phyloP scores from a whole-genome alignment of 2,888 invertebrate genomes.

The Boloria selene region DNA sequence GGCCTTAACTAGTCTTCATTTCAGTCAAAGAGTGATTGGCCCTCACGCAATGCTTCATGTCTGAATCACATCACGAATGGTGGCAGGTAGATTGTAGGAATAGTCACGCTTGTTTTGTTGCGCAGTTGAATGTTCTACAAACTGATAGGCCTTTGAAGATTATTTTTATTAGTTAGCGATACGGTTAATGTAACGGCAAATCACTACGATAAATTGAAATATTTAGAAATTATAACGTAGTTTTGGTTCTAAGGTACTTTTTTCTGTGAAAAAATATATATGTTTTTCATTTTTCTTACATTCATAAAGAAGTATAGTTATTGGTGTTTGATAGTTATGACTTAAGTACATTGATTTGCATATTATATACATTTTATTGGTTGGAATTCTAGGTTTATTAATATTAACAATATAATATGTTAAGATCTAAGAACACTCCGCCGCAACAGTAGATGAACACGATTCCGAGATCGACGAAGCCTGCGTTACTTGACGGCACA shows the following conservation, averaged over 20 bases:
- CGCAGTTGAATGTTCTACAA: not conserved
- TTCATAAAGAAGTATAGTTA: no score
- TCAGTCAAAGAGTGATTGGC: constrained; percentile 45
- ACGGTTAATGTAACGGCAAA: not conserved
- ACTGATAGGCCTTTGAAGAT: not conserved
- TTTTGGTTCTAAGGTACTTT: no score
- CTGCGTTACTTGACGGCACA: constrained; percentile 3
- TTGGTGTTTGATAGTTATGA: no score
- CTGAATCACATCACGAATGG: constrained; percentile 35
- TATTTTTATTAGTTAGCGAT: not conserved
- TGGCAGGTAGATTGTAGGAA: constrained; percentile 34
- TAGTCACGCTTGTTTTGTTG: constrained; percentile 25
- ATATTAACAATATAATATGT: not conserved
- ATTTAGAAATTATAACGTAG: no score
- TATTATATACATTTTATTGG: no score
- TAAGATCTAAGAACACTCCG: not conserved
- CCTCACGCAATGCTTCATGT: constrained; percentile 58
- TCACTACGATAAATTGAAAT: not conserved
- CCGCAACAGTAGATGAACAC: constrained; percentile 3
- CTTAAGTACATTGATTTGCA: no score
- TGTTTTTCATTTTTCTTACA: no score
- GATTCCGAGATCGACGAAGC: constrained; percentile 15
- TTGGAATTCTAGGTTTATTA: no score
- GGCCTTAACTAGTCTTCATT: constrained; percentile 13
- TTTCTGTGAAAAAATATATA: no score